Percentiles rank a stretch among this genome's conserved stretches.
Conservation (phyloP, 1,140 invertebrate genomes). For the Camponotus pennsylvanicus region DNA sequence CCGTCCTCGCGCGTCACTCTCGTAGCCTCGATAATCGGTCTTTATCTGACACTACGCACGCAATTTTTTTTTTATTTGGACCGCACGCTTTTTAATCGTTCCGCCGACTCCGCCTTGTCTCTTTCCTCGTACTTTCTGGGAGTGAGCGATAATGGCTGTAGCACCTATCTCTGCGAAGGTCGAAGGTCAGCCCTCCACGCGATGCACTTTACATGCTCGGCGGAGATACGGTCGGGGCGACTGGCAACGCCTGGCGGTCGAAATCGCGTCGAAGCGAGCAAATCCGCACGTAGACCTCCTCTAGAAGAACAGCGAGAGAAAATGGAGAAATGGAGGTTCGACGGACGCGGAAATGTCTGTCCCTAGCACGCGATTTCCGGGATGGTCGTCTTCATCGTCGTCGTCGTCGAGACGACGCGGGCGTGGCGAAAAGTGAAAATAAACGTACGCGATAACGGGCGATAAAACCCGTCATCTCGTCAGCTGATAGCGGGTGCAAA, state of each 20-base stretch:
- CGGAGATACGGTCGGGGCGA: not conserved
- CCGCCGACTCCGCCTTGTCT: conserved; percentile 23
- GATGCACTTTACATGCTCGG: conserved; percentile 69
- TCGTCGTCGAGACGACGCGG: not conserved
- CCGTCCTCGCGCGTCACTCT: not conserved
- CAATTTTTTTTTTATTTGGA: conserved; percentile 63
- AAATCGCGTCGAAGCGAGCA: conserved; percentile 33
- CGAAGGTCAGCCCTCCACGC: conserved; percentile 67
- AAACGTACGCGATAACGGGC: not conserved
- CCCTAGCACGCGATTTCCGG: not conserved
- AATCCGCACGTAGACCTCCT: not conserved
- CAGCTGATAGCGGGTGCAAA: conserved; percentile 35
- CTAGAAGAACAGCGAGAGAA: not conserved
- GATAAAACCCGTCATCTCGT: conserved; percentile 32
- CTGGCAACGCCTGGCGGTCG: not conserved
- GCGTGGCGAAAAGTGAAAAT: conserved; percentile 43
- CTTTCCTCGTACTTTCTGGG: conserved; percentile 45
- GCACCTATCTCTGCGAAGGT: conserved; percentile 69
- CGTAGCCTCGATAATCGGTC: conserved; percentile 31
- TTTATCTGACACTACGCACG: conserved; percentile 55
- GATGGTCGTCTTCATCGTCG: not conserved
- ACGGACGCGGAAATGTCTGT: not conserved
- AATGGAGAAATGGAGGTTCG: not conserved
- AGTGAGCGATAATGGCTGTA: conserved; percentile 65
- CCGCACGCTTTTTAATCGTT: conserved; percentile 52